These are phyloP conservation scores for Mamestra configurata DNA, from an alignment of 1,140 invertebrate species.

Conservation along the genomic window DNA sequence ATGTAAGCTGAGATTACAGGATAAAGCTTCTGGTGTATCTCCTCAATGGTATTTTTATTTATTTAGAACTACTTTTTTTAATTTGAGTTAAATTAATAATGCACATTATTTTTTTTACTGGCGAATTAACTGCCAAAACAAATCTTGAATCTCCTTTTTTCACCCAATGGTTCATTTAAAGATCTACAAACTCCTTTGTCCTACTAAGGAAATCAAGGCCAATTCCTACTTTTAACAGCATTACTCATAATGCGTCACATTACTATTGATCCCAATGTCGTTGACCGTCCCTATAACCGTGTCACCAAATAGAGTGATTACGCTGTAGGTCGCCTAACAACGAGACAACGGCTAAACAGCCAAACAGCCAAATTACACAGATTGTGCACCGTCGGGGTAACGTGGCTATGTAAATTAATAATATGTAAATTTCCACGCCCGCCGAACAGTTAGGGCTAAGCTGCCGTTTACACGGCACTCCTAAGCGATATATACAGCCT, in stretches of 20 bases:
- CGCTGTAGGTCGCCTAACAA: slow-evolving; percentile 46
- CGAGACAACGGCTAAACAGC: slow-evolving; percentile 73
- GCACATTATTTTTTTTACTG: too few relatives aligned
- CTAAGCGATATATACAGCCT: slow-evolving; percentile 51
- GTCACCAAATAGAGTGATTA: slow-evolving; percentile 52
- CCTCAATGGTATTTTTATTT: too few relatives aligned
- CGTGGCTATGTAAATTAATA: slow-evolving; percentile 83
- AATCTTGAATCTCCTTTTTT: too few relatives aligned
- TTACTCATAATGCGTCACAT: slow-evolving; percentile 25
- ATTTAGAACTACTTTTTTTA: too few relatives aligned
- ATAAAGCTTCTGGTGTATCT: too few relatives aligned
- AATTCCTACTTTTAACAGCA: background rate
- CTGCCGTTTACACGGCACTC: slow-evolving; percentile 63
- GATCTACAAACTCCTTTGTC: too few relatives aligned
- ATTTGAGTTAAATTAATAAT: too few relatives aligned
- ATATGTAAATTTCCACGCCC: slow-evolving; percentile 81
- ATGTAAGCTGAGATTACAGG: too few relatives aligned
- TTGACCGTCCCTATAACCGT: slow-evolving; percentile 47
- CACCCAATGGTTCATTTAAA: too few relatives aligned
- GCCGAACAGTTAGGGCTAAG: slow-evolving; percentile 63
- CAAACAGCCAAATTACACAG: slow-evolving; percentile 81
- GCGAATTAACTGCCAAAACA: too few relatives aligned
- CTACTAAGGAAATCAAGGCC: background rate
- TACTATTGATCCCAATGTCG: slow-evolving; percentile 32
- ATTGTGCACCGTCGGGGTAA: slow-evolving; percentile 69